Percentiles rank a stretch among this genome's conserved stretches.
Conservation (phyloP, 2,113 vertebrate species). For the Australoheros scitulus region DNA sequence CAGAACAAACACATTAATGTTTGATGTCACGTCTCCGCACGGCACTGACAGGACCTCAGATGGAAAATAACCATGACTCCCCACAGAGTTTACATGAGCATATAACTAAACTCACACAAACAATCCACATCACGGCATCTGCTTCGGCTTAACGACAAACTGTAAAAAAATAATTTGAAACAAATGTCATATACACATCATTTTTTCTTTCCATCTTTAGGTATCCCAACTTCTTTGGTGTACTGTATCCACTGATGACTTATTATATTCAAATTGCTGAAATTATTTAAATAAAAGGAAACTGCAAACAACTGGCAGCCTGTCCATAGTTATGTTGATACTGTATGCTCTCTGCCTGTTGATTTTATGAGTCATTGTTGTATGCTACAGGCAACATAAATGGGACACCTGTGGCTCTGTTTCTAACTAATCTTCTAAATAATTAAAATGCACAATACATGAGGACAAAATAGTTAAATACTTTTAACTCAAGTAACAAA, state of each 20-base stretch:
- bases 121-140: slow-evolving; percentile 23
- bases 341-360: slow-evolving; percentile 11
- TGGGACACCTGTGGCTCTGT: slow-evolving; percentile 5
- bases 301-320: slow-evolving; percentile 5
- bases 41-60: slow-evolving; percentile 14
- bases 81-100: slow-evolving; percentile 21
- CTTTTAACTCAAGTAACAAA: slow-evolving; percentile 8
- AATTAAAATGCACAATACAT: background rate
- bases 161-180: slow-evolving; percentile 43
- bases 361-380: slow-evolving; percentile 16
- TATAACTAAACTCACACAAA: slow-evolving; percentile 24
- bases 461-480: background rate
- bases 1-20: slow-evolving; percentile 31
- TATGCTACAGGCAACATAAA: slow-evolving; percentile 3
- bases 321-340: slow-evolving; percentile 1
- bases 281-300: slow-evolving; percentile 19
- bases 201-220: background rate
- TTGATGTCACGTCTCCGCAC: slow-evolving; percentile 13
- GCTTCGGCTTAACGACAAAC: slow-evolving; percentile 35
- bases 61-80: slow-evolving; percentile 1
- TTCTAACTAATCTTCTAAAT: background rate
- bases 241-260: background rate
- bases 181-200: slow-evolving; percentile 24
- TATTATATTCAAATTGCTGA: slow-evolving; percentile 15
- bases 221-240: background rate